Evolutionary conservation across 1,140 invertebrate genomes (phyloP), one percentile per base, ranked within the genome.

Genomic region (Thalassaphorura encarpata): DNA sequence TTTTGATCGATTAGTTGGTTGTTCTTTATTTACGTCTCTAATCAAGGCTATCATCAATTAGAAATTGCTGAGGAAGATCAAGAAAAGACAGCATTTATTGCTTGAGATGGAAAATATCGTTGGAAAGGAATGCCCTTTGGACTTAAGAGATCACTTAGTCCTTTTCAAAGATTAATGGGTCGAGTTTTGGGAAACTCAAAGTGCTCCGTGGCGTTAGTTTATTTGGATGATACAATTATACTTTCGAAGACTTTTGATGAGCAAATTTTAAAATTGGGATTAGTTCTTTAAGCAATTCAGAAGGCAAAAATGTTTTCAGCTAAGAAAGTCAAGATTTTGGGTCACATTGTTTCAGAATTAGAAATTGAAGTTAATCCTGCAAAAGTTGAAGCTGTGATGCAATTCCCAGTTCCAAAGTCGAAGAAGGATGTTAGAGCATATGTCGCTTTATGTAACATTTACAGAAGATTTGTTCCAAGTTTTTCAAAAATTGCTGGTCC

Each of bases 11-110:
- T 56, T 79, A 0, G 23, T 56, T 0, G 72, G 69, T 2, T 64
- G 64, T 4, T 67, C 52, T 11, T 67, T 69, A 27, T 78, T 76
- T 49, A 66, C 67, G 76, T 78, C 67, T 66, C 77, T 46, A 60
- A 62, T 0, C 66, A 67, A 24, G 77, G 77, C 0, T 80, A 73
- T 56, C 71, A 72, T 62, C 76, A 76, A 64, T 19, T 75, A 59
- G 29, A 69, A 2, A 51, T 73, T 0, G 58, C 68, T 29, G 58
- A 64, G 26, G 62, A 68, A 0, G 68, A 69, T 54, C 68, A 61
- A 21, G 60, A 69, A 28, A 78, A 74, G 53, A 73, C 71, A 0
- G 69, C 69, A 0, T 71, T 71, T 43, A 58, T 67, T 4, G 68
- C 69, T 0, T 64, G 61, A 6, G 61, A 64, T 16, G 66, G 62